Evolutionary conservation across 2,113 vertebrate species (phyloP), one percentile per base, ranked within the genome.

Genomic region (Struthio camelus): DNA sequence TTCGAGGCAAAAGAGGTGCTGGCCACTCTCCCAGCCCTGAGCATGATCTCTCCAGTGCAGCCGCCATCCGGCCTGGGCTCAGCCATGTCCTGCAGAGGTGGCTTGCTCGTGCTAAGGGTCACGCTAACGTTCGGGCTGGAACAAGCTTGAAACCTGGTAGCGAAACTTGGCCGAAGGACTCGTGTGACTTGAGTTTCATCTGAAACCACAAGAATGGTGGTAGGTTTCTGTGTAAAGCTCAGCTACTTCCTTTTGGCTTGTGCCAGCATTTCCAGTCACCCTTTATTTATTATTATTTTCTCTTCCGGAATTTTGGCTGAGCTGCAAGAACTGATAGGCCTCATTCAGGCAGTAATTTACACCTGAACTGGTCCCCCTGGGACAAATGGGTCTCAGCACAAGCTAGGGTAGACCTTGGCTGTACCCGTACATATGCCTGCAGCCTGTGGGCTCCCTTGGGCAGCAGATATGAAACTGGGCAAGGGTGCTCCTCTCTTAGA

Each of bases 61-160:
- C 44, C 9, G 46, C 46, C 46, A 19, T 48, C 46, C 18, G 18
- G 9, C 46, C 18, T 32, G 6, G 30, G 30, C 51, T 42, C 1
- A 2, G 27, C 61, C 5, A 0, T 1, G 3, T 80, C 54, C 70
- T 2, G 0, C 32, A 17, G 51, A 0, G 0, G 42, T 48, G 73
- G 9, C 32, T 44, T 50, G 17, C 11, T 84, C 30, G 51, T 65
- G 38, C 38, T 9, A 32, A 28, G n/a, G 14, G 12, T 44, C 58
- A 36, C 36, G 3, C 61, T 40, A 17, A 61, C 30, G 19, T 32
- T 61, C 58, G 18, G 38, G 16, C 38, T 18, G 38, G 64, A 66
- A 66, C 38, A 11, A 66, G 64, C 27, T 11, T 42, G 88, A 80
- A 94, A 83, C 62, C 25, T 2, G 0, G 19, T 1, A 6, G 36